Percentiles rank a stretch among this genome's conserved stretches.
phyloP scores from a whole-genome alignment of 2,888 invertebrate species.

The Auanema freiburgensis region DNA sequence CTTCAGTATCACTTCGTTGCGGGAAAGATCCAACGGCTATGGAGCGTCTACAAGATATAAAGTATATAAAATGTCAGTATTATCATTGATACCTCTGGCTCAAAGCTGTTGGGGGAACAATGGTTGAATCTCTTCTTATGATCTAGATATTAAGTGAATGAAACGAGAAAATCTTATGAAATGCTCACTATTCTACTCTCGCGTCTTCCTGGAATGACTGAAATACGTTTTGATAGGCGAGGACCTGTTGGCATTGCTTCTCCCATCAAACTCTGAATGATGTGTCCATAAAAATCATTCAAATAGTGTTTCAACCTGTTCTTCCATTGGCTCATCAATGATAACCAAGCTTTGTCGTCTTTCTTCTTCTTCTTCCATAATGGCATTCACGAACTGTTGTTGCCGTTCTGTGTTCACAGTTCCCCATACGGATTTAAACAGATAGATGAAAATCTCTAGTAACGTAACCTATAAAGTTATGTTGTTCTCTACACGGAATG shows the following conservation, averaged over 20 bases:
- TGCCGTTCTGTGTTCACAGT: conserved; percentile 47
- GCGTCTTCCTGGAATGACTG: too few species aligned
- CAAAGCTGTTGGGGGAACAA: not conserved
- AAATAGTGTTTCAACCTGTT: conserved; percentile 1
- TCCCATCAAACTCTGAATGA: too few species aligned
- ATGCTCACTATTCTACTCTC: not conserved
- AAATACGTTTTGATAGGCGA: too few species aligned
- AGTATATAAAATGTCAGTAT: not conserved
- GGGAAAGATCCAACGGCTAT: conserved; percentile 26
- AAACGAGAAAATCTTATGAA: not conserved
- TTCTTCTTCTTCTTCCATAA: conserved; percentile 32
- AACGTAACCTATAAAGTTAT: conserved; percentile 35
- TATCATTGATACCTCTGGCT: not conserved
- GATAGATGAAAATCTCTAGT: conserved; percentile 52
- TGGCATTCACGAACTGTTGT: conserved; percentile 45
- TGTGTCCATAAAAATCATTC: not conserved
- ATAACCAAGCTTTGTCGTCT: conserved; percentile 41
- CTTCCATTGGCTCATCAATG: conserved; percentile 30
- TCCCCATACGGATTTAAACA: conserved; percentile 50
- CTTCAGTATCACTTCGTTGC: conserved; percentile 14
- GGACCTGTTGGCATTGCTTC: too few species aligned
- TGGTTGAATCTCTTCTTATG: not conserved
- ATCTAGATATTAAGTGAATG: not conserved
- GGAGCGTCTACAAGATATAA: conserved; percentile 21
- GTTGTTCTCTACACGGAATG: too few species aligned